These are phyloP conservation scores for Cricetomys ansorgei DNA, from an alignment of 2,113 vertebrate genomes.

Conservation along the genomic window DNA sequence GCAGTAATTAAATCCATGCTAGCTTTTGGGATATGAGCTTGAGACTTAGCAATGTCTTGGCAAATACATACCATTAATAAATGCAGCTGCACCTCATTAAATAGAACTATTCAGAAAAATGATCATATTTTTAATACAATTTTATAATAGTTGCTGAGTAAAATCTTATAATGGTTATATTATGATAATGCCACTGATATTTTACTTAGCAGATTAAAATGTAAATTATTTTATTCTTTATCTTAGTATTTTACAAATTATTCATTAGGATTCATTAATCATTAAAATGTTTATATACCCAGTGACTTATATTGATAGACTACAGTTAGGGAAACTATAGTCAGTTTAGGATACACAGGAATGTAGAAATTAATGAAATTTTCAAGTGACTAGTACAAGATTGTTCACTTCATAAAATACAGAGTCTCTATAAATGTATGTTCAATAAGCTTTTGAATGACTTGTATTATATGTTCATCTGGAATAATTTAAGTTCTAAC, in stretches of 20 bases:
- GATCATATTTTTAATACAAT: background rate
- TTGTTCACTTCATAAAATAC: background rate
- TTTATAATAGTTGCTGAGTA: background rate
- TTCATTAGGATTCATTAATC: conserved; percentile 18
- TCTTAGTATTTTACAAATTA: conserved; percentile 13
- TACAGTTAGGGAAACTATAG: background rate
- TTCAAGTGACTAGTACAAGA: conserved; percentile 18
- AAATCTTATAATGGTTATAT: background rate
- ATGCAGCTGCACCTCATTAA: background rate
- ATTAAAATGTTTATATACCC: conserved; percentile 8
- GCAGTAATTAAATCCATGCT: background rate
- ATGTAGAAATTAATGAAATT: conserved; percentile 40
- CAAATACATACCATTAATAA: conserved; percentile 16
- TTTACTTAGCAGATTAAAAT: background rate
- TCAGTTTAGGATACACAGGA: background rate
- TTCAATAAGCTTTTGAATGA: conserved; percentile 15
- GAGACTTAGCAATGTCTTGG: background rate
- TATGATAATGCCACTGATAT: background rate
- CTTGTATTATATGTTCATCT: background rate
- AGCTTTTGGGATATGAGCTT: background rate
- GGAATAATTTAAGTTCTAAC: conserved; percentile 52
- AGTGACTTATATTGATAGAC: background rate
- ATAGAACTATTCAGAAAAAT: background rate
- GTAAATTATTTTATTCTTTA: conserved; percentile 44
- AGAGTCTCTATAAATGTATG: background rate